Percentiles rank a stretch among this genome's conserved stretches.
Evolutionary conservation across 2,113 vertebrate species (phyloP).

Genomic region (Dendropsophus ebraccatus): DNA sequence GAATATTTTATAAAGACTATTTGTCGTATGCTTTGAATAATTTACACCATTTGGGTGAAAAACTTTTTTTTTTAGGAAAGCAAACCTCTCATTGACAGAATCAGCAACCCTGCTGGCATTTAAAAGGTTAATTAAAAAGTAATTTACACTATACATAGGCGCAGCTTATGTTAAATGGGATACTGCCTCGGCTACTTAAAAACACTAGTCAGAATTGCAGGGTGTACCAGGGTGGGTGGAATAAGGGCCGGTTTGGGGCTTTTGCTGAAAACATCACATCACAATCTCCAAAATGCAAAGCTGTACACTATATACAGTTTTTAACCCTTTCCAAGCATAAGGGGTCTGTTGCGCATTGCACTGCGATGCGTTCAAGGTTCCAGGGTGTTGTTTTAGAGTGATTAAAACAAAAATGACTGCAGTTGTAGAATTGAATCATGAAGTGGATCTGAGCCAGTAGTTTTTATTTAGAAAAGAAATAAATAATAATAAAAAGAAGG

Average conservation of each 20-base stretch:
- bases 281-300: conserved; percentile 78
- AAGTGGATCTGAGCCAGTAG: conserved; percentile 72
- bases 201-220: conserved; percentile 73
- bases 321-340: conserved; percentile 44
- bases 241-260: conserved; percentile 54
- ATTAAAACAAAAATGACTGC: conserved; percentile 69
- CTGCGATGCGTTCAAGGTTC: conserved; percentile 14
- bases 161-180: conserved; percentile 71
- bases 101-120: conserved; percentile 45
- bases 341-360: conserved; percentile 28
- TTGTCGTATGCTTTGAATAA: conserved; percentile 80
- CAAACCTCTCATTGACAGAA: conserved; percentile 55
- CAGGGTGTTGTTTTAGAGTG: background rate
- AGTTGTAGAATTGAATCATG: conserved; percentile 71
- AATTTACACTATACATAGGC: conserved; percentile 81
- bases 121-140: conserved; percentile 61
- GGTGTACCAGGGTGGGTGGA: conserved; percentile 54
- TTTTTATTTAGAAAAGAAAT: conserved; percentile 61
- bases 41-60: conserved; percentile 78
- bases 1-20: conserved; percentile 86
- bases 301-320: conserved; percentile 83
- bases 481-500: conserved; percentile 63
- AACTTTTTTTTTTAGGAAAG: conserved; percentile 56
- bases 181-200: conserved; percentile 69
- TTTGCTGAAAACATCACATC: conserved; percentile 77